Evolutionary conservation across 2,888 invertebrate genomes (phyloP), one percentile per base, ranked within the genome.

Genomic region (Diaphora mendica): DNA sequence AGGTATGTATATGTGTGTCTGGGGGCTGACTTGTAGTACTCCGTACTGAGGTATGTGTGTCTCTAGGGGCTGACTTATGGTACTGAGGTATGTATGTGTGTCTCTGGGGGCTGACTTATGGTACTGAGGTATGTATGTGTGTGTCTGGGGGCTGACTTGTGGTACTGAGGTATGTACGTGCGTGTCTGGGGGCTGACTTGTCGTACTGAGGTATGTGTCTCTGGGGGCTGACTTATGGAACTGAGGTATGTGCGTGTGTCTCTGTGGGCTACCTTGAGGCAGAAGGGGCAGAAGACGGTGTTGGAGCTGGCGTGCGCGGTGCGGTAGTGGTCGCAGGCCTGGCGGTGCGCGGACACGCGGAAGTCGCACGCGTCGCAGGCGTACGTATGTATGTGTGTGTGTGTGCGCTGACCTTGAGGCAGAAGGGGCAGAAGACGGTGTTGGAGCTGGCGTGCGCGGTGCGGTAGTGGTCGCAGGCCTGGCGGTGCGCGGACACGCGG

Each of bases 401-500:
- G 3, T 15, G 15, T 3, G 15, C 13, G 44, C 44, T 15, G 2
- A 97, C 97, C 94, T 98, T 97, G 82, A 99, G 96, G 89, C 99
- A 99, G 90, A 97, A 97, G 5, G 98, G 98, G 89, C 99, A 99
- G 88, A 98, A 97, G 72, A 98, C 93, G 71, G 97, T 96, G 79
- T 97, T 96, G 59, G 97, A 96, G 77, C 96, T 96, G 77, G 96
- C 96, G 88, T 99, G 99, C 76, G 95, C 91, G 79, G 96, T 92
- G 87, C 97, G 97, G 92, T 97, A 98, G 92, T 99, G 99, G 86
- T 98, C 97, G 64, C 98, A 96, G 20, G 97, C 96, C 82, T 97
- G 97, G 82, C 97, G 97, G 90, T 98, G 99, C 83, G 98, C 97
- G 39, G 99, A 99, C 23, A 97, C 97, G 74, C 98, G 96, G 93